phyloP scores from a whole-genome alignment of 2,797 vertebrate species.

The Coregonus sp. region DNA sequence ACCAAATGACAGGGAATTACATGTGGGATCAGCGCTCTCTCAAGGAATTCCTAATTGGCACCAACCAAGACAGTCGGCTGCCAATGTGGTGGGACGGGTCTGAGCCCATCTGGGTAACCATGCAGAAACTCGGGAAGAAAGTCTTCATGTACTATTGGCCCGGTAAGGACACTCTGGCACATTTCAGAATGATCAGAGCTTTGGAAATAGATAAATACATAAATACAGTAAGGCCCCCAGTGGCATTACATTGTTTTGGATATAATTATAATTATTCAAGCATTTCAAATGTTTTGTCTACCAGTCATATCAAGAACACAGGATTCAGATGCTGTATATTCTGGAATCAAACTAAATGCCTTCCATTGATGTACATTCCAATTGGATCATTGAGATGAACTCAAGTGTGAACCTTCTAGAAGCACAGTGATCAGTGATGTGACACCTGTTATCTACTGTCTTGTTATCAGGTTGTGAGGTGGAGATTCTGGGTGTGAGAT shows the following conservation, averaged over 20 bases:
- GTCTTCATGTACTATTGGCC: slow-evolving; percentile 97
- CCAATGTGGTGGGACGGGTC: slow-evolving; percentile 95
- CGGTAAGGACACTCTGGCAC: slow-evolving; percentile 67
- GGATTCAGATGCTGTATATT: not conserved
- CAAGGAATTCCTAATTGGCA: slow-evolving; percentile 88
- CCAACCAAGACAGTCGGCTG: slow-evolving; percentile 84
- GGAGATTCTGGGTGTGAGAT: slow-evolving; percentile 86
- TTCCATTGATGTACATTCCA: not conserved
- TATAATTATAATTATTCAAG: not conserved
- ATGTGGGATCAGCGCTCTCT: slow-evolving; percentile 88
- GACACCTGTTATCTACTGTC: not conserved
- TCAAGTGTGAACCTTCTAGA: not conserved
- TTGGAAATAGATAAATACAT: not conserved
- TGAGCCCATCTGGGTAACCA: slow-evolving; percentile 92
- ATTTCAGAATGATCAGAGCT: not conserved
- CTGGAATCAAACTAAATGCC: not conserved
- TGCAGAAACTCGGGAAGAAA: slow-evolving; percentile 83
- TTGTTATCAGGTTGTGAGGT: slow-evolving; percentile 87
- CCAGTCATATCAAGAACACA: not conserved
- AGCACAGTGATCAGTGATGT: not conserved
- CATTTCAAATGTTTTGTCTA: not conserved
- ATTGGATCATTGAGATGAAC: not conserved
- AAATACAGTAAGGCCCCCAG: not conserved
- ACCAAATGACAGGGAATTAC: slow-evolving; percentile 94
- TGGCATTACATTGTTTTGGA: not conserved